phyloP scores from a whole-genome alignment of 1,140 invertebrate genomes.

The Bombus waltoni region DNA sequence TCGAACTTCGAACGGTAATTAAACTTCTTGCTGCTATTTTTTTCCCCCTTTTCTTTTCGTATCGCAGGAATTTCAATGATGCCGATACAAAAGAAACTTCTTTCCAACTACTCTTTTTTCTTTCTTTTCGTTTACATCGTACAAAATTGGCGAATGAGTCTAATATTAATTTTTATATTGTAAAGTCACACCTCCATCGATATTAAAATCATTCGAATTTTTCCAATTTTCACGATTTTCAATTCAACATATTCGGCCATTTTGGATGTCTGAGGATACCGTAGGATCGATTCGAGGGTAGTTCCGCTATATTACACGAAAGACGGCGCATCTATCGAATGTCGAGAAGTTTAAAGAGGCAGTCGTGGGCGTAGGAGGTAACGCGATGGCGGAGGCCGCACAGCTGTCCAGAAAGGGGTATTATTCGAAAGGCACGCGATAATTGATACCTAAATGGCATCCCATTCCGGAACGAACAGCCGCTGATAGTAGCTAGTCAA shows the following conservation, averaged over 20 bases:
- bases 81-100: slow-evolving; percentile 12
- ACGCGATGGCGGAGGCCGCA: not conserved
- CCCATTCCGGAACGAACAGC: slow-evolving; percentile 44
- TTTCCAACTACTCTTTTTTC: not conserved
- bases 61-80: slow-evolving; percentile 12
- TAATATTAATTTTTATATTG: not conserved
- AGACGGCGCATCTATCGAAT: not conserved
- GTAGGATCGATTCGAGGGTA: not conserved
- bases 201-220: not conserved
- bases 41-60: not conserved
- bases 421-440: slow-evolving; percentile 37
- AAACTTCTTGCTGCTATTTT: slow-evolving; percentile 7
- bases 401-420: not conserved
- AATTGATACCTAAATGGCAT: slow-evolving; percentile 53
- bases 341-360: not conserved
- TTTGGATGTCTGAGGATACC: not conserved
- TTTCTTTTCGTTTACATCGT: not conserved
- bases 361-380: no score
- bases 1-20: slow-evolving; percentile 34
- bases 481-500: not conserved
- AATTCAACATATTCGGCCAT: not conserved
- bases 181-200: not conserved
- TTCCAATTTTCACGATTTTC: not conserved
- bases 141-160: no score
- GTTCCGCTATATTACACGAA: not conserved